Base-by-base conservation (phyloP, 2,113 vertebrate genomes). In the Barnardius zonarius region DNA sequence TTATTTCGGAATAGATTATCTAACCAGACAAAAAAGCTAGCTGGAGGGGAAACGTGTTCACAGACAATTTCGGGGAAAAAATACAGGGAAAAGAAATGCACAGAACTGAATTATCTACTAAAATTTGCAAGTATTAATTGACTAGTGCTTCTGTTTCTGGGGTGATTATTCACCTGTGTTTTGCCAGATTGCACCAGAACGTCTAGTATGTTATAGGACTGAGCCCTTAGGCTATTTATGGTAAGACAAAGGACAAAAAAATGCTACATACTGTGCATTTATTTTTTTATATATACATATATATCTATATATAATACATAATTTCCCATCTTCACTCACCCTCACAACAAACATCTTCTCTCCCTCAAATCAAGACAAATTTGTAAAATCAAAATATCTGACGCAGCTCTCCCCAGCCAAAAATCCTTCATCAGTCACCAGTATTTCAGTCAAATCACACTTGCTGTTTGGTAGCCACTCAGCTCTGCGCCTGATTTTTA, bases 1-100 rank as follows among this genome's bases (percentile, higher is more conserved):
- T 70, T 46, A 78, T 52, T 96, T 85, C 18, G 11, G n/a, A 96
- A 92, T 1, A 80, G 94, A 94, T 95, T 85, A 95, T 76, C 95
- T 95, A 95, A 89, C 49, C 70, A 91, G 35, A 88, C 13, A 28
- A 70, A 72, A 72, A 80, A 63, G 3, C 30, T 74, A 54, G 72
- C 55, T 76, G 59, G 92, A 76, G 55, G 16, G 10, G 30, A 84
- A 70, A 77, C 17, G 43, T 24, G 79, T 39, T 92, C 76, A 82
- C 31, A 83, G 19, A 39, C 49, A 76, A 55, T 31, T 39, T 10
- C 2, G 6, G 35, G 28, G 10, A 35, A 11, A 46, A 66, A 17
- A 59, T 7, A 18, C 16, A 62, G 37, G 25, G 25, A 10, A 10
- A 61, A 64, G 43, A 90, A 81, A 43, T 20, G 14, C 30, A 39